Conservation (phyloP, 2,888 invertebrate species). For the Graphium colonna region DNA sequence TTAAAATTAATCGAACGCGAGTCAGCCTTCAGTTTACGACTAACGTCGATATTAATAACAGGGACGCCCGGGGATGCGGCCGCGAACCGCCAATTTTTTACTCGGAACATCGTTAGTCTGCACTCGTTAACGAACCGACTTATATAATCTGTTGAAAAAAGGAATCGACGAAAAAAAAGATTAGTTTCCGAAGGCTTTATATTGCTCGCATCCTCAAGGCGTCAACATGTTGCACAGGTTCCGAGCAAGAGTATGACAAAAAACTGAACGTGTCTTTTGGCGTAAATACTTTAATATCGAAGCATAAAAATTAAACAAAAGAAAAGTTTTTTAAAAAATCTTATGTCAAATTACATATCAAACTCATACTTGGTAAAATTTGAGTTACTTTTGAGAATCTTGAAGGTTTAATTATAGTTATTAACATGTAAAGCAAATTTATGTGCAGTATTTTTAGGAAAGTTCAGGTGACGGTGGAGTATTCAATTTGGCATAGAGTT, state of each 20-base stretch:
- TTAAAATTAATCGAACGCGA: slow-evolving; percentile 7
- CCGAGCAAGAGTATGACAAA: background rate
- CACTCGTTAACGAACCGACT: slow-evolving; percentile 7
- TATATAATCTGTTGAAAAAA: background rate
- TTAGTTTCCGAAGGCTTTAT: background rate
- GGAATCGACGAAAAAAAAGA: slow-evolving; percentile 1
- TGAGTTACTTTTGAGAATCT: no score
- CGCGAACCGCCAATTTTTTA: slow-evolving; percentile 6
- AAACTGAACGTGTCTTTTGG: background rate
- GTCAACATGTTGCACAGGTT: no score
- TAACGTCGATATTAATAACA: slow-evolving; percentile 10
- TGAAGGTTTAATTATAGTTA: no score
- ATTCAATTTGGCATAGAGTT: no score
- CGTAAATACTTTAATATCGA: background rate
- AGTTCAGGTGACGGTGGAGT: no score
- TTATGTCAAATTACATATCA: background rate
- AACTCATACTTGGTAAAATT: no score
- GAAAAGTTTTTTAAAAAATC: background rate
- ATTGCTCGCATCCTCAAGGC: background rate
- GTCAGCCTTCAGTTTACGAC: slow-evolving; percentile 10
- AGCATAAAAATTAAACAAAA: background rate
- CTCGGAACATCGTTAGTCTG: slow-evolving; percentile 1
- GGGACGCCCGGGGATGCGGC: slow-evolving; percentile 5
- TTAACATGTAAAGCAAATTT: no score
- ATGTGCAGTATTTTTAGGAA: no score